A percentile compares a stretch with the other conserved stretches of the same genome.
phyloP scores from a whole-genome alignment of 2,888 invertebrate species.

The Gandaritis pyraliata region DNA sequence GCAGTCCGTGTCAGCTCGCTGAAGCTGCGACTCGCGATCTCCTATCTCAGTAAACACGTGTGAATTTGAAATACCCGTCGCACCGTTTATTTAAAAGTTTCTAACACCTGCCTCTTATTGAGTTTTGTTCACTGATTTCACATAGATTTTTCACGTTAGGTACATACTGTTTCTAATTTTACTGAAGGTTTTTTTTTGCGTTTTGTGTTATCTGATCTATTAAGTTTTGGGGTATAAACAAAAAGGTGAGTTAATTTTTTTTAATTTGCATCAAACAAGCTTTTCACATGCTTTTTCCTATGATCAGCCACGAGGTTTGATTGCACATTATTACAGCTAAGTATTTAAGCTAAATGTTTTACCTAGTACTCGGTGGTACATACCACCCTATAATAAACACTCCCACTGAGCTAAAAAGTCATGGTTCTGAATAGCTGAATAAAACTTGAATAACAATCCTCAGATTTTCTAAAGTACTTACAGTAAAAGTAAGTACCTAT shows the following conservation, averaged over 20 bases:
- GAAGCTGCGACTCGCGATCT: constrained; percentile 42
- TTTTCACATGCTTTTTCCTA: neutral
- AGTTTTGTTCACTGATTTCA: neutral
- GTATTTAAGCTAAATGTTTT: neutral
- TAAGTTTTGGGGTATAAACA: neutral
- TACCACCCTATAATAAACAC: constrained; percentile 9
- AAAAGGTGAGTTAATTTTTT: constrained; percentile 20
- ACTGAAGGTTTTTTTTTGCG: neutral
- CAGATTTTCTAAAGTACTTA: too few species aligned
- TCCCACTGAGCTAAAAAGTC: neutral
- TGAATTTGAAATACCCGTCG: constrained; percentile 37
- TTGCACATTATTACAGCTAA: neutral
- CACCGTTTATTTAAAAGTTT: constrained; percentile 27
- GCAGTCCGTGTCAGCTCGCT: constrained; percentile 37
- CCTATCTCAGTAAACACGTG: constrained; percentile 64
- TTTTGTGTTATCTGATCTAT: neutral
- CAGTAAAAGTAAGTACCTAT: too few species aligned
- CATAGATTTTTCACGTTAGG: too few species aligned
- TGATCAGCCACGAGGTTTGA: constrained; percentile 1
- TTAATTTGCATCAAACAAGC: neutral
- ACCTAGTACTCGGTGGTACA: constrained; percentile 2
- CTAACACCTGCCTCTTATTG: neutral
- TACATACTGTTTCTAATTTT: neutral
- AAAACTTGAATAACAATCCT: too few species aligned
- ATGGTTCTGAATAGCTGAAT: too few species aligned